Percentiles rank a stretch among this genome's conserved stretches.
These are phyloP conservation scores for Amblyjoppa fuscipennis DNA, from an alignment of 2,888 invertebrate genomes.

Conservation along the genomic window DNA sequence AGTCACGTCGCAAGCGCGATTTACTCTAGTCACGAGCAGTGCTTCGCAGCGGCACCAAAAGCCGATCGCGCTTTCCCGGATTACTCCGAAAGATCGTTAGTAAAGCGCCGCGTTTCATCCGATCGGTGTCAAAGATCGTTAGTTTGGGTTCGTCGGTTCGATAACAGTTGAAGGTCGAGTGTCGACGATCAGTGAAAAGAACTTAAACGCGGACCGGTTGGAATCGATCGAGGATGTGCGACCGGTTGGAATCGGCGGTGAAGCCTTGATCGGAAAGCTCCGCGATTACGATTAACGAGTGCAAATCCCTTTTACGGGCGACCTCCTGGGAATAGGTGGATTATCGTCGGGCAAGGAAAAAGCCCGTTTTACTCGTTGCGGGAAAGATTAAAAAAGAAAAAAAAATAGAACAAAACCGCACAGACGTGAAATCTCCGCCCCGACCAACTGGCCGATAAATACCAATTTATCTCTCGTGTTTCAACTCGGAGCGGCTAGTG, in stretches of 20 bases:
- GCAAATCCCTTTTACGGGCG: background rate
- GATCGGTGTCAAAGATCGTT: background rate
- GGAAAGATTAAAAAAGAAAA: conserved; percentile 5
- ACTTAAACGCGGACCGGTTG: background rate
- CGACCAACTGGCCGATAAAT: conserved; percentile 60
- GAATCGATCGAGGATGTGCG: conserved; percentile 4
- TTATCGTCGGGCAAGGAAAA: background rate
- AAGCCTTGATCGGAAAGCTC: conserved; percentile 16
- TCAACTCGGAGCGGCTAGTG: conserved; percentile 53
- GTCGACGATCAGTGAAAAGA: background rate
- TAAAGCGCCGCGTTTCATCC: background rate
- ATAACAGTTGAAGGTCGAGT: background rate
- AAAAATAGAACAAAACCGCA: conserved; percentile 17
- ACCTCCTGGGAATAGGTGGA: background rate
- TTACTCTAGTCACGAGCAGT: conserved; percentile 42
- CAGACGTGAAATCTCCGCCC: conserved; percentile 61
- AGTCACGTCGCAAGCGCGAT: conserved; percentile 39
- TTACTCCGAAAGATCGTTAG: background rate
- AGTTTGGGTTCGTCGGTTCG: background rate
- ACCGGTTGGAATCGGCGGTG: conserved; percentile 5
- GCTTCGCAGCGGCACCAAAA: background rate
- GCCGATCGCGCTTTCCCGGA: background rate
- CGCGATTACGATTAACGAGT: background rate
- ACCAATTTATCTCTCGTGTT: conserved; percentile 59
- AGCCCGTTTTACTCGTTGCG: conserved; percentile 6